A percentile compares a stretch with the other conserved stretches of the same genome.
These are phyloP conservation scores for Xiphophorus hellerii DNA, from an alignment of 2,113 vertebrate genomes.

Conservation along the genomic window DNA sequence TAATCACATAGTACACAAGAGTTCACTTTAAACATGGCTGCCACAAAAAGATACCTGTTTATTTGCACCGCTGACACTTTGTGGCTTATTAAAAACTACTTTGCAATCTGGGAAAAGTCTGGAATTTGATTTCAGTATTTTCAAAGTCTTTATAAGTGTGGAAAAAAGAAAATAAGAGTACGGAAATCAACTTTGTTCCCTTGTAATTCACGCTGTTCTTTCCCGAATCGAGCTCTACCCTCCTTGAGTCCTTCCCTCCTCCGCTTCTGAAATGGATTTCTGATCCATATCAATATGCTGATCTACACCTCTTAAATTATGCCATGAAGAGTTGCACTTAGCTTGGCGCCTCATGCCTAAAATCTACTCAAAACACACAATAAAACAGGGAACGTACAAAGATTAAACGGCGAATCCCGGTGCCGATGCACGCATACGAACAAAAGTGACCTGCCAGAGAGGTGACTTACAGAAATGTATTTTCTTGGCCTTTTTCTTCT, in stretches of 20 bases:
- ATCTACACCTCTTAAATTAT: not conserved
- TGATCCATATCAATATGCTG: not conserved
- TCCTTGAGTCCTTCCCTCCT: no score
- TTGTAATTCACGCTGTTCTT: no score
- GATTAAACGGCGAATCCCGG: no score
- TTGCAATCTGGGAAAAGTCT: not conserved
- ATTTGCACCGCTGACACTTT: not conserved
- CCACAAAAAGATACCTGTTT: not conserved
- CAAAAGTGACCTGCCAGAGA: not conserved
- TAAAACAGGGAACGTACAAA: no score
- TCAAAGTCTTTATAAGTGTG: not conserved
- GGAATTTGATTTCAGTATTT: not conserved
- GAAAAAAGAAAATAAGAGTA: not conserved
- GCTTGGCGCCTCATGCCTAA: no score
- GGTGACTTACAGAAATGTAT: slow-evolving; percentile 41
- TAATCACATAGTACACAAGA: not conserved
- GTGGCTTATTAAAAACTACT: not conserved
- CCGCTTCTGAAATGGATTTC: no score
- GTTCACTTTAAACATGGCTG: not conserved
- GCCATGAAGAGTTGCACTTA: no score
- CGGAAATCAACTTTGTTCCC: not conserved
- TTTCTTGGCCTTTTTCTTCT: slow-evolving; percentile 46
- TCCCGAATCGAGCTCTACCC: no score
- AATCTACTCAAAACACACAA: no score
- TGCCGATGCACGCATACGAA: not conserved